Conservation (phyloP, 2,888 invertebrate species). For the Leucoptera coffeella region DNA sequence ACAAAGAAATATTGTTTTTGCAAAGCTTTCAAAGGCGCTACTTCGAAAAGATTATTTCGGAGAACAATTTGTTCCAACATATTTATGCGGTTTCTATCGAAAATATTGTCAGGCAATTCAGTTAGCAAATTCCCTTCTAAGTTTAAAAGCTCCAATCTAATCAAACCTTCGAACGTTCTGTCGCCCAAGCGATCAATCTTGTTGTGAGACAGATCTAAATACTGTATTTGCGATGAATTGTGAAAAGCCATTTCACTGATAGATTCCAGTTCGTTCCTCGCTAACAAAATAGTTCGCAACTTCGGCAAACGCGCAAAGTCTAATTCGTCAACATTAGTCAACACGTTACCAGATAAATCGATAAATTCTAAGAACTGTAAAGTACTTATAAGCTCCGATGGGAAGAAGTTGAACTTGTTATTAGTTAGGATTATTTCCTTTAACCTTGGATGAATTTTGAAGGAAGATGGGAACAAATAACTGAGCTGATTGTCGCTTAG, state of each 20-base stretch:
- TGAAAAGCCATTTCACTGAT: conserved; percentile 86
- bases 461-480: conserved; percentile 79
- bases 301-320: conserved; percentile 79
- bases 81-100: conserved; percentile 72
- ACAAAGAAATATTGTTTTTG: conserved; percentile 81
- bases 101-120: conserved; percentile 75
- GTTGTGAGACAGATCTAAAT: conserved; percentile 70
- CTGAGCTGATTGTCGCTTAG: conserved; percentile 74
- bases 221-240: conserved; percentile 82
- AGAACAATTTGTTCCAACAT: conserved; percentile 77
- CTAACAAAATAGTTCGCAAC: conserved; percentile 64
- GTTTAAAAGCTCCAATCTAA: conserved; percentile 68
- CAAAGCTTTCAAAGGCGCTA: conserved; percentile 72
- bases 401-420: conserved; percentile 81
- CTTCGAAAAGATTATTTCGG: conserved; percentile 68
- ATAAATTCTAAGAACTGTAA: conserved; percentile 71
- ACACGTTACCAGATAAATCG: conserved; percentile 68
- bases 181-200: conserved; percentile 72
- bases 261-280: conserved; percentile 71
- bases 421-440: conserved; percentile 62
- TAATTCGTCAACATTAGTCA: conserved; percentile 75
- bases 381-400: conserved; percentile 74
- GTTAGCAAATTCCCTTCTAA: conserved; percentile 67
- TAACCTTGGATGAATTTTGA: conserved; percentile 76
- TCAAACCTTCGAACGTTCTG: conserved; percentile 75